Evolutionary conservation across 2,113 vertebrate genomes (phyloP).

Genomic region (Prunella himalayana): DNA sequence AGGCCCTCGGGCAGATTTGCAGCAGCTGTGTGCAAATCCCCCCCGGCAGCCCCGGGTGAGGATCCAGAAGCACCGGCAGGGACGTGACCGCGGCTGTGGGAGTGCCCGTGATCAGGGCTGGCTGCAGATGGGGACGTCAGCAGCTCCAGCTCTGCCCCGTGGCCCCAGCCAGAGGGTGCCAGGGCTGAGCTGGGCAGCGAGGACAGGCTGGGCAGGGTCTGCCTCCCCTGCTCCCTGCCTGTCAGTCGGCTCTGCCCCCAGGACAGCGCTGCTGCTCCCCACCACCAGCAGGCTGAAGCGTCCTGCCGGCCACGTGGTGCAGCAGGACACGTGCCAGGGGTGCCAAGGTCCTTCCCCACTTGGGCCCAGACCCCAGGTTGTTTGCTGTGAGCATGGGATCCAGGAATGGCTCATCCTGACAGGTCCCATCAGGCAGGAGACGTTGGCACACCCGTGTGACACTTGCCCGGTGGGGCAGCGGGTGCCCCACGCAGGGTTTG

Average conservation of each 20-base stretch:
- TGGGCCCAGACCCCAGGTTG: accelerated
- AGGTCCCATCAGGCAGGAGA: not conserved
- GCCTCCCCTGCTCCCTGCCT: not conserved
- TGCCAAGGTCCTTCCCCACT: not conserved
- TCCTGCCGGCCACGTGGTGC: not conserved
- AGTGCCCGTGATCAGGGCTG: not conserved
- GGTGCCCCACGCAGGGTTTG: accelerated
- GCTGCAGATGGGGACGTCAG: not conserved
- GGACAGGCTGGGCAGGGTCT: not conserved
- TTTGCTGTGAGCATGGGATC: not conserved
- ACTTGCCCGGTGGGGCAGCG: not conserved
- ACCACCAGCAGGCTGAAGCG: accelerated
- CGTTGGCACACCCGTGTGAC: not conserved
- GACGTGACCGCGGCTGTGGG: not conserved
- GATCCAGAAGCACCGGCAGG: not conserved
- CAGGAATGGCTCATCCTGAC: not conserved
- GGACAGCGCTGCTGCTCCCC: not conserved
- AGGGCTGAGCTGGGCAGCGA: not conserved
- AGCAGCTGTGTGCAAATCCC: not conserved
- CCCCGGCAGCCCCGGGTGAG: not conserved
- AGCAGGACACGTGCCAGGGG: not conserved
- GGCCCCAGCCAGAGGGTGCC: not conserved
- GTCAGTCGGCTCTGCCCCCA: not conserved
- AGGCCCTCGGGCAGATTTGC: not conserved
- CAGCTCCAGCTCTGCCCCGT: not conserved